These are phyloP conservation scores for Colistium nudipinnis DNA, from an alignment of 2,113 vertebrate genomes.

Conservation along the genomic window DNA sequence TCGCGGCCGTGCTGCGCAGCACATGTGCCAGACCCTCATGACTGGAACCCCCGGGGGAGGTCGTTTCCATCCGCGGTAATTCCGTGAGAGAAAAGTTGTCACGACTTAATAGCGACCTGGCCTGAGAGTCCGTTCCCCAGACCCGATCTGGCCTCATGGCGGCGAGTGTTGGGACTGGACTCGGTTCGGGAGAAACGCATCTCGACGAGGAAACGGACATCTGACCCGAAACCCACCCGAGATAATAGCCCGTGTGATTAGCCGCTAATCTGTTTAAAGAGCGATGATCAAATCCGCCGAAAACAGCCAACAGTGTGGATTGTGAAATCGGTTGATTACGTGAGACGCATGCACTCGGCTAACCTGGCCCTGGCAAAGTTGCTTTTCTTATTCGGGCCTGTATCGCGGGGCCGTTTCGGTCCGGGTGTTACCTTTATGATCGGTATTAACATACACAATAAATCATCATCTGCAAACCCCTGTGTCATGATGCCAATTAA, in stretches of 20 bases:
- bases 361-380: slow-evolving; percentile 16
- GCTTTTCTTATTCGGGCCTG: slow-evolving; percentile 57
- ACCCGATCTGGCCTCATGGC: too few relatives aligned
- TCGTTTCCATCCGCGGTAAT: neutral
- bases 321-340: accelerated
- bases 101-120: too few relatives aligned
- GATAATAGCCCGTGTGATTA: neutral
- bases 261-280: neutral
- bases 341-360: too few relatives aligned
- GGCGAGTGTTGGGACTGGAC: too few relatives aligned
- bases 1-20: neutral
- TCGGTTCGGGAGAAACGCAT: neutral
- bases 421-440: slow-evolving; percentile 50
- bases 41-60: neutral
- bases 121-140: too few relatives aligned
- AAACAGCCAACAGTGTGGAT: too few relatives aligned
- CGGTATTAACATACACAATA: slow-evolving; percentile 12
- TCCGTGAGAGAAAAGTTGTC: slow-evolving; percentile 15
- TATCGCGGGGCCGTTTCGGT: too few relatives aligned
- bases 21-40: neutral
- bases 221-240: neutral
- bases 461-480: neutral
- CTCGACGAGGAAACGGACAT: neutral
- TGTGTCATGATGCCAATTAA: too few relatives aligned
- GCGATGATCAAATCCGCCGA: neutral